Percentiles rank a stretch among this genome's conserved stretches.
Evolutionary conservation across 2,888 invertebrate species (phyloP).

Genomic region (Ophioninae sp.): DNA sequence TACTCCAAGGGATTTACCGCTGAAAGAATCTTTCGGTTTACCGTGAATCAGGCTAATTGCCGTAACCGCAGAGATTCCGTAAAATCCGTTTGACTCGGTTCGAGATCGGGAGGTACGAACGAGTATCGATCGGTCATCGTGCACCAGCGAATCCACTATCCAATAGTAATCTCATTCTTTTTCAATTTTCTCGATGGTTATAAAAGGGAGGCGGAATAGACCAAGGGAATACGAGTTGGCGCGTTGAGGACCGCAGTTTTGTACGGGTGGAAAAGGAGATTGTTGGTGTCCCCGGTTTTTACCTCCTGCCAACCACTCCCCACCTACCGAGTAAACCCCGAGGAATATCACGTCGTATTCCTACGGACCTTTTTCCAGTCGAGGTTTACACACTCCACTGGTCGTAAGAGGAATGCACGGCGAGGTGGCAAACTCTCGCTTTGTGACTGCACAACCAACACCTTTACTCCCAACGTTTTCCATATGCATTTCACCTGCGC

Average conservation of each 20-base stretch:
- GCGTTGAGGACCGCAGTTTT: background rate
- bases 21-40: background rate
- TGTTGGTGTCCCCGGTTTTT: conserved; percentile 1
- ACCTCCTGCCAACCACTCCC: conserved; percentile 19
- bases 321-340: background rate
- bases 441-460: conserved; percentile 32
- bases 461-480: background rate
- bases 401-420: conserved; percentile 53
- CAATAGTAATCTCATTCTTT: conserved; percentile 24
- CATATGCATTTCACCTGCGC: conserved; percentile 6
- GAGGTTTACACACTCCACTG: conserved; percentile 55
- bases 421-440: conserved; percentile 58
- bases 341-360: conserved; percentile 50
- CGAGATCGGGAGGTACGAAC: background rate
- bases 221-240: background rate
- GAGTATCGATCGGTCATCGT: conserved; percentile 14
- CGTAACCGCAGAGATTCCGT: background rate
- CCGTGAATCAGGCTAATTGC: conserved; percentile 22
- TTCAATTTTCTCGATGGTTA: conserved; percentile 40
- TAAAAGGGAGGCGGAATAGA: background rate
- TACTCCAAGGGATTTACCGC: background rate
- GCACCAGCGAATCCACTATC: conserved; percentile 13
- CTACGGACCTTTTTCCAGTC: conserved; percentile 43
- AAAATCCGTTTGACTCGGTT: background rate
- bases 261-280: conserved; percentile 5